Evolutionary conservation across 2,888 invertebrate genomes (phyloP).

Genomic region (Trisateles emortualis): DNA sequence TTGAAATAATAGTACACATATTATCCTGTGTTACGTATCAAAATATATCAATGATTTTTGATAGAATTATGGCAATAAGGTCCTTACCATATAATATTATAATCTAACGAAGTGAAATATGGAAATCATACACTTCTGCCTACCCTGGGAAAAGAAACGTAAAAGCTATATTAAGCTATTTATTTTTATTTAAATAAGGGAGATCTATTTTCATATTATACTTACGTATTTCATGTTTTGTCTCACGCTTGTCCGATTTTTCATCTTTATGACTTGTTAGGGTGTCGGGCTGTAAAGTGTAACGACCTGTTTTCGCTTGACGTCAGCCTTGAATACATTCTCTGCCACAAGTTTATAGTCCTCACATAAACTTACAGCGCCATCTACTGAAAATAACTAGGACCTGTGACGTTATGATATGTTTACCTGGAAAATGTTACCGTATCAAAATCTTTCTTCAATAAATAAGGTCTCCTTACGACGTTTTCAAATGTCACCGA

Average conservation of each 20-base stretch:
- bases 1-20: too few relatives aligned
- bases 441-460: conserved; percentile 3
- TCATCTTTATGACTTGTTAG: conserved; percentile 31
- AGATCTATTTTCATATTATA: background rate
- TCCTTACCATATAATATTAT: too few relatives aligned
- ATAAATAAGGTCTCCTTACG: background rate
- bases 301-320: conserved; percentile 30
- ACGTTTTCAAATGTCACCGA: background rate
- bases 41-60: too few relatives aligned
- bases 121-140: too few relatives aligned
- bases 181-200: background rate
- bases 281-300: conserved; percentile 23
- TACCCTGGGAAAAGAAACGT: too few relatives aligned
- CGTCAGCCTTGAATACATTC: conserved; percentile 20
- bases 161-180: too few relatives aligned
- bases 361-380: conserved; percentile 20
- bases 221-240: background rate
- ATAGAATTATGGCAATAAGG: too few relatives aligned
- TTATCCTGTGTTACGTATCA: too few relatives aligned
- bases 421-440: background rate
- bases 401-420: conserved; percentile 8
- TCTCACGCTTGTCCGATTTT: conserved; percentile 11
- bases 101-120: too few relatives aligned
- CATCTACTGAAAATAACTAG: conserved; percentile 24
- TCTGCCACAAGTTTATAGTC: conserved; percentile 22